phyloP scores from a whole-genome alignment of 2,888 invertebrate species.

The Latrodectus elegans region DNA sequence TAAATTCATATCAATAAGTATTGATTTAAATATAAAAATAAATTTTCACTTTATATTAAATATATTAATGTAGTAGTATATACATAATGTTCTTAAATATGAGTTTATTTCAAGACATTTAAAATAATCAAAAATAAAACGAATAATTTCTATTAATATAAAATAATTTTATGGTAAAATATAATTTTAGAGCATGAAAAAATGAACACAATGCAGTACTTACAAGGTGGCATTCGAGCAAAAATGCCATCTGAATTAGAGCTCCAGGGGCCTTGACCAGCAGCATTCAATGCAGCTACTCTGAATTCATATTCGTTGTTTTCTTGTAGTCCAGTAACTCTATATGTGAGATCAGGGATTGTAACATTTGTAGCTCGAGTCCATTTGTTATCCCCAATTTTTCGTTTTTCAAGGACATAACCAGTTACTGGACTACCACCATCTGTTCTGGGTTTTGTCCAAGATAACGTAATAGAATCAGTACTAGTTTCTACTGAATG shows the following conservation, averaged over 20 bases:
- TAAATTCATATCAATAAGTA: no score
- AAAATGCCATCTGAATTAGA: conserved; percentile 92
- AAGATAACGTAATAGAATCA: conserved; percentile 96
- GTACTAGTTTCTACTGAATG: conserved; percentile 90
- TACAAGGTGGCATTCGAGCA: conserved; percentile 86
- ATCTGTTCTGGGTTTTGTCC: conserved; percentile 96
- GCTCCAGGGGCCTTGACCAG: conserved; percentile 95
- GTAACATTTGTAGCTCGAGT: conserved; percentile 91
- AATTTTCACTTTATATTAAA: no score
- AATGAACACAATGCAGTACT: background rate
- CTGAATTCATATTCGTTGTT: conserved; percentile 98
- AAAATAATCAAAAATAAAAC: background rate
- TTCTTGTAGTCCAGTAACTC: conserved; percentile 83
- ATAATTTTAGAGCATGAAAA: background rate
- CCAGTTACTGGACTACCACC: conserved; percentile 98
- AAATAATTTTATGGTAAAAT: background rate
- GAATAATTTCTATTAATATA: background rate
- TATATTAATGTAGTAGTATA: no score
- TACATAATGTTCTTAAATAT: no score
- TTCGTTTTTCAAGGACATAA: conserved; percentile 93
- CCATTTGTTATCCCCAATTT: conserved; percentile 95
- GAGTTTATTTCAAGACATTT: no score
- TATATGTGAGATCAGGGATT: conserved; percentile 90
- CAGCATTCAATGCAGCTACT: conserved; percentile 94
- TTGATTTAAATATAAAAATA: no score